phyloP scores from a whole-genome alignment of 2,113 vertebrate species.

The Nesospiza acunhae region DNA sequence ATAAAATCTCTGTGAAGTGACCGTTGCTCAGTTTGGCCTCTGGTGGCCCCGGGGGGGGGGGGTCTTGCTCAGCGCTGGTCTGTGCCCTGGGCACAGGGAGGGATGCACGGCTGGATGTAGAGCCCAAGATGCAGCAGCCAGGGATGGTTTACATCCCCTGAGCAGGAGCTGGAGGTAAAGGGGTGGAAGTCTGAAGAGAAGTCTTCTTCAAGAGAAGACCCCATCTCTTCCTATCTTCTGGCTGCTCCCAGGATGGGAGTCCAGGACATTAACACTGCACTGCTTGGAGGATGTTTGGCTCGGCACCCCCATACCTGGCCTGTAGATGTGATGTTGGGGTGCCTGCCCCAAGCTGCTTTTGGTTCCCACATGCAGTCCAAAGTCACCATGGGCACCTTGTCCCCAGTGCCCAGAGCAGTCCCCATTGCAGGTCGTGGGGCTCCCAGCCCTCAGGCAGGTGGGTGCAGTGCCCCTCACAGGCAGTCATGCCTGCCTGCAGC shows the following conservation, averaged over 20 bases:
- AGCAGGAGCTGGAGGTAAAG: neutral
- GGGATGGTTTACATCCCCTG: neutral
- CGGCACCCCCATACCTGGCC: rapidly evolving
- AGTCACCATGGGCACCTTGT: neutral
- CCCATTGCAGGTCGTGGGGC: rapidly evolving
- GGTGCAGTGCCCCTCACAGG: neutral
- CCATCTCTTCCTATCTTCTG: neutral
- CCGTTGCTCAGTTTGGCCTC: neutral
- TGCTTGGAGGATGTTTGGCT: neutral
- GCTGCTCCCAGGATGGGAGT: neutral
- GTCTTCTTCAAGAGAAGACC: neutral
- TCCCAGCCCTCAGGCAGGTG: neutral
- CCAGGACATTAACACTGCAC: neutral
- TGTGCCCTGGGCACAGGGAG: neutral
- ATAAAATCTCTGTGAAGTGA: slow-evolving; percentile 57
- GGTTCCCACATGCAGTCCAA: neutral
- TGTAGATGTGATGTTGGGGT: neutral
- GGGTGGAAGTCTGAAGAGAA: neutral
- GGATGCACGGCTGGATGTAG: neutral
- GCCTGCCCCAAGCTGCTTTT: neutral
- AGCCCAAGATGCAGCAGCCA: neutral
- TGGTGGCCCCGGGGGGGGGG: neutral
- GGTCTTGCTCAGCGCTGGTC: rapidly evolving
- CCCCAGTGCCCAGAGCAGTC: neutral
- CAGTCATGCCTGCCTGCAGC: neutral